These are phyloP conservation scores for Nothocercus nigrocapillus DNA, from an alignment of 2,113 vertebrate genomes.

Conservation along the genomic window DNA sequence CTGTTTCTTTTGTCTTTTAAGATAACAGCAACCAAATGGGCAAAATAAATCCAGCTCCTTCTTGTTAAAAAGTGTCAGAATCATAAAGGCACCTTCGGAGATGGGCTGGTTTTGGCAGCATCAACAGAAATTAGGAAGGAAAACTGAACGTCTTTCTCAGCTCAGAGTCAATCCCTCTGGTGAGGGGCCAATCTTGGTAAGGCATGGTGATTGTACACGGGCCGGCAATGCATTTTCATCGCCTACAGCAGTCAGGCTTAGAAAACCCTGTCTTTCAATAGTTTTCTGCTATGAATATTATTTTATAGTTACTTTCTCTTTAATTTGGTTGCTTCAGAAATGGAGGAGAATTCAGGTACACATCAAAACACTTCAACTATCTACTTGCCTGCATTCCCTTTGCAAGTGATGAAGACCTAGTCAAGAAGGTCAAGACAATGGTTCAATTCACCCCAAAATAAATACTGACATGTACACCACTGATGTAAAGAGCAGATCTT, in stretches of 20 bases:
- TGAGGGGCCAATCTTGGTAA: background rate
- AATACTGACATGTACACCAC: background rate
- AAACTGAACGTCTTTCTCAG: background rate
- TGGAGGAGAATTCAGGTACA: background rate
- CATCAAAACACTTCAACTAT: background rate
- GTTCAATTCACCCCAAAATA: background rate
- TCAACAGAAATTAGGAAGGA: background rate
- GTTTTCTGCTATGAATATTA: background rate
- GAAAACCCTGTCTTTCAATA: background rate
- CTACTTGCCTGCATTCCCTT: background rate
- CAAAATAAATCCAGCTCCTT: background rate
- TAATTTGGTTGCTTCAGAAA: background rate
- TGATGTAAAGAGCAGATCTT: background rate
- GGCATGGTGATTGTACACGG: fast-evolving
- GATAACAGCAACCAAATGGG: background rate
- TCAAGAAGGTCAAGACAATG: background rate
- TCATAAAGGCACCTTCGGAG: background rate
- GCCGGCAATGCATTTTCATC: background rate
- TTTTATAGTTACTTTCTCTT: background rate
- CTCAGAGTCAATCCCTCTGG: background rate
- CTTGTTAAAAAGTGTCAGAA: background rate
- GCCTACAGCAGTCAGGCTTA: background rate
- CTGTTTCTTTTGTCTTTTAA: background rate
- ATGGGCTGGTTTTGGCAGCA: background rate
- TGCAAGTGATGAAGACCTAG: background rate